These are phyloP conservation scores for Nemoura dubitans DNA, from an alignment of 2,888 invertebrate species.

Conservation along the genomic window DNA sequence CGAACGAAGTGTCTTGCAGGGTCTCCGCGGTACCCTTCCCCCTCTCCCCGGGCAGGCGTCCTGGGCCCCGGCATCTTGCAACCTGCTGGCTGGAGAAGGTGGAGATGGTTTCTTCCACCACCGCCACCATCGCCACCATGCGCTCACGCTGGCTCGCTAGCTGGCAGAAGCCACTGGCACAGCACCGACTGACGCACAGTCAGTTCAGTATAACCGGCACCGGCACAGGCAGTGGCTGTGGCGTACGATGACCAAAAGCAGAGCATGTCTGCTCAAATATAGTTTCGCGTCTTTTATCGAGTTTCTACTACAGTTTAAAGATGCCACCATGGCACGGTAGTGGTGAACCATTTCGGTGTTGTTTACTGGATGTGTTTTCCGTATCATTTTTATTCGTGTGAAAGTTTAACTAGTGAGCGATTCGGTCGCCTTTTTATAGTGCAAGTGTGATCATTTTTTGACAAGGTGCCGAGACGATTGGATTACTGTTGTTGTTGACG, in stretches of 20 bases:
- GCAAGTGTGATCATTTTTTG: not conserved
- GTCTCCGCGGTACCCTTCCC: not conserved
- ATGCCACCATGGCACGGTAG: not conserved
- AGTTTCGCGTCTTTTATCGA: constrained; percentile 1
- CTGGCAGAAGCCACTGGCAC: not conserved
- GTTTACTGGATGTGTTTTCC: not conserved
- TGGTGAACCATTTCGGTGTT: not conserved
- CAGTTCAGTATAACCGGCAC: not conserved
- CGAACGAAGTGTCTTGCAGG: not conserved
- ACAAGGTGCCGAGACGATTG: not conserved
- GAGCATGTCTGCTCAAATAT: not conserved
- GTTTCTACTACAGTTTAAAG: not conserved
- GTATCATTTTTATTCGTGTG: not conserved
- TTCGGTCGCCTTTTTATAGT: not conserved
- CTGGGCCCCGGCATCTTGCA: not conserved
- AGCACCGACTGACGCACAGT: not conserved
- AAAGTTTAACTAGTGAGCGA: constrained; percentile 3
- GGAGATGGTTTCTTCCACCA: not conserved
- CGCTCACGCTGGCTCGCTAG: not conserved
- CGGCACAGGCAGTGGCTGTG: not conserved
- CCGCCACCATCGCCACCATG: not conserved
- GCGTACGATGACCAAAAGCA: not conserved
- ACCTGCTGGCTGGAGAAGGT: not conserved
- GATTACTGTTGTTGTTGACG: not conserved
- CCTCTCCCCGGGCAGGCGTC: not conserved